Percentiles rank a stretch among this genome's conserved stretches.
Evolutionary conservation across 2,113 vertebrate genomes (phyloP).

Genomic region (Ifrita kowaldi): DNA sequence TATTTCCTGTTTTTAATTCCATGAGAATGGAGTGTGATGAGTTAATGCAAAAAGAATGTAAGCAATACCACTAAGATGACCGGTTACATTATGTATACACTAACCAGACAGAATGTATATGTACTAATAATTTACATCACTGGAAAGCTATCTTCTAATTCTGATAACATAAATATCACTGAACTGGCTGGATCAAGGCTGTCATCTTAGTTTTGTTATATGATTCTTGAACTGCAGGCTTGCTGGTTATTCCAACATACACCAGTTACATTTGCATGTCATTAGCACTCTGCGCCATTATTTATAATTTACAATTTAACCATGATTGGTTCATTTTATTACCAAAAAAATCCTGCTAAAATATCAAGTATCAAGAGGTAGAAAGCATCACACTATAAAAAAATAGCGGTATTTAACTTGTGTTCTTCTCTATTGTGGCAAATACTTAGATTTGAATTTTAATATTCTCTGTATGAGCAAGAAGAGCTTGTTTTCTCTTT

Average conservation of each 20-base stretch:
- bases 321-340: slow-evolving; percentile 27
- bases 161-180: slow-evolving; percentile 62
- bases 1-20: slow-evolving; percentile 78
- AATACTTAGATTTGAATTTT: neutral
- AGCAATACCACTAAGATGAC: slow-evolving; percentile 65
- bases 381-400: neutral
- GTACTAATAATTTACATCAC: slow-evolving; percentile 67
- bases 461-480: neutral
- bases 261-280: slow-evolving; percentile 49
- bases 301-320: slow-evolving; percentile 43
- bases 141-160: slow-evolving; percentile 65
- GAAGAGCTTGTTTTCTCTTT: neutral
- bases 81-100: slow-evolving; percentile 56
- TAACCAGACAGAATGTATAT: slow-evolving; percentile 67
- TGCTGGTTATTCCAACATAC: slow-evolving; percentile 36
- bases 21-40: slow-evolving; percentile 70
- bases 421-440: neutral
- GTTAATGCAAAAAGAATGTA: slow-evolving; percentile 74
- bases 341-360: neutral
- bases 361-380: neutral
- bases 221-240: slow-evolving; percentile 59
- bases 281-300: slow-evolving; percentile 26
- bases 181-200: slow-evolving; percentile 50
- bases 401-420: neutral
- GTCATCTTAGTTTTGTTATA: slow-evolving; percentile 67